Base-by-base conservation (phyloP, 2,797 vertebrate species). In the Amblyopsis hoosieri region DNA sequence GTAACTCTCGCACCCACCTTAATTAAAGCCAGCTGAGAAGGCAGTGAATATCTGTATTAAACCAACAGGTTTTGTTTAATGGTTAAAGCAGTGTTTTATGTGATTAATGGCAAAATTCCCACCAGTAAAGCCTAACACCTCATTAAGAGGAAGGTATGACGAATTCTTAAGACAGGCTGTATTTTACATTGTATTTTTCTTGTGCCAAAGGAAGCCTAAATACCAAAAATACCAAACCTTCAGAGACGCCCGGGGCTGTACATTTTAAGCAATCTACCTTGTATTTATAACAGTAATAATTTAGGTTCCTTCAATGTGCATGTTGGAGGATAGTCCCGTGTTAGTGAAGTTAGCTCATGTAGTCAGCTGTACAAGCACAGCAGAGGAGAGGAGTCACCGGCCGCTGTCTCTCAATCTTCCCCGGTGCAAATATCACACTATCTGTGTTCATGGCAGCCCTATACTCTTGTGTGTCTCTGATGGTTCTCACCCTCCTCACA, bases 81-180 rank as follows among this genome's bases (percentile, higher is more conserved):
- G 79, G 81, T 79, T 78, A 83, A 84, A 83, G 74, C 83, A 80
- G 74, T 67, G 67, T 53, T 69, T 75, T 67, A 81, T 86, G 85
- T 87, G 86, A 89, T 88, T 86, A 84, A 87, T 81, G 67, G 76
- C 82, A 84, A 81, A 74, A 76, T 80, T 88, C 83, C 81, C 85
- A 86, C 83, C 82, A 79, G 72, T 74, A 68, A 75, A 75, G 74
- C 75, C 79, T 89, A 81, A 86, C 87, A 88, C 86, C 85, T 89
- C 78, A 82, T 84, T 87, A 72, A 86, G 72, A 77, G 56, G 69
- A 58, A 81, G 75, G 37, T 7, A 42, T 7, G 4, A 42, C 9
- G 1, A 9, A 42, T 42, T 42, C 6, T 42, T 42, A 42, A 7
- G 9, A 42, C 37, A 42, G 37, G 37, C 37, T 42, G 37, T 42